phyloP scores from a whole-genome alignment of 2,113 vertebrate species.

The Charina bottae region DNA sequence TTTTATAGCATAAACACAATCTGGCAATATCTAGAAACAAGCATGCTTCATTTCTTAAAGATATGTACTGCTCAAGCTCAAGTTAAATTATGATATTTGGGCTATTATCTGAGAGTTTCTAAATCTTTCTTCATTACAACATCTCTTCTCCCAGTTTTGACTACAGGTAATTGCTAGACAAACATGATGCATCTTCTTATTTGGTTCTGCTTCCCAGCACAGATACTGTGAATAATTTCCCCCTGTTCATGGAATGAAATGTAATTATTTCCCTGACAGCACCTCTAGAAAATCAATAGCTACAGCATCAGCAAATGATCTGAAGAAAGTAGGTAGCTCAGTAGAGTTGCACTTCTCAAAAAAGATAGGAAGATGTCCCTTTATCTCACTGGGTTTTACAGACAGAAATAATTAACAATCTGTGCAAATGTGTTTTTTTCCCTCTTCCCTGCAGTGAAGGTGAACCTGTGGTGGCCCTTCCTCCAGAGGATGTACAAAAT shows the following conservation, averaged over 20 bases:
- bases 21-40: background rate
- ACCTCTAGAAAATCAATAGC: slow-evolving; percentile 29
- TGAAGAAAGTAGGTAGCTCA: slow-evolving; percentile 7
- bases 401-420: slow-evolving; percentile 10
- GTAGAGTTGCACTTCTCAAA: slow-evolving; percentile 8
- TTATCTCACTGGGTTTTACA: slow-evolving; percentile 8
- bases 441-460: background rate
- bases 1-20: background rate
- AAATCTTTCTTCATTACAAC: background rate
- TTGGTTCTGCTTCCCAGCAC: background rate
- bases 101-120: background rate
- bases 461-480: background rate
- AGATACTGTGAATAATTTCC: slow-evolving; percentile 20
- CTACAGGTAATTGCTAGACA: background rate
- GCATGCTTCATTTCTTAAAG: background rate
- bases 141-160: background rate
- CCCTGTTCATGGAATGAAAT: slow-evolving; percentile 23
- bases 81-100: background rate
- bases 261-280: slow-evolving; percentile 32
- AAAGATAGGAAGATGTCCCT: background rate
- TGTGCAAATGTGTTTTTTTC: background rate
- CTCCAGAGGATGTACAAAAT: background rate
- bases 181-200: slow-evolving; percentile 23
- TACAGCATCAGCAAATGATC: slow-evolving; percentile 30
- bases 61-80: background rate